These are phyloP conservation scores for Sebastes taczanowskii DNA, from an alignment of 2,797 vertebrate genomes.

Conservation along the genomic window DNA sequence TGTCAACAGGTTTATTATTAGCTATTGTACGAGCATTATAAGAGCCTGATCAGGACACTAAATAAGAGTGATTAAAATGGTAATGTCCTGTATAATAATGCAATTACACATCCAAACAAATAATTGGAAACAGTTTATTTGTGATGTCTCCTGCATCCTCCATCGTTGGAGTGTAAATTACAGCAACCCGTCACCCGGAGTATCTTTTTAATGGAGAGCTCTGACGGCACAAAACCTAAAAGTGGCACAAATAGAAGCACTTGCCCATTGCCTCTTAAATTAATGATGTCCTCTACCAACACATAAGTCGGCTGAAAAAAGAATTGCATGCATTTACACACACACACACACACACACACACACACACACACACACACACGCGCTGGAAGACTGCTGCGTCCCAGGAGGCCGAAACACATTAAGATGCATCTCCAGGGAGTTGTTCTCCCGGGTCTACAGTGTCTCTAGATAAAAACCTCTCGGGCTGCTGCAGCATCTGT, in stretches of 20 bases:
- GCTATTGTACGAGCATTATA: not conserved
- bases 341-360: slow-evolving; percentile 4
- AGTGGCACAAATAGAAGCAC: slow-evolving; percentile 62
- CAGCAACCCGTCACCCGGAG: not conserved
- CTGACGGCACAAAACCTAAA: slow-evolving; percentile 31
- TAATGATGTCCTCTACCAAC: slow-evolving; percentile 53
- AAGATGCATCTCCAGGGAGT: slow-evolving; percentile 36
- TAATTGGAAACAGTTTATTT: not conserved
- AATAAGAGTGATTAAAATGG: not conserved
- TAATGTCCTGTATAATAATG: not conserved
- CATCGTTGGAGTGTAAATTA: not conserved
- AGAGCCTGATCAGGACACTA: not conserved
- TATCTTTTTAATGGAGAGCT: slow-evolving; percentile 25
- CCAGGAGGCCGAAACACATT: slow-evolving; percentile 38
- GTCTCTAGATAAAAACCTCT: slow-evolving; percentile 40
- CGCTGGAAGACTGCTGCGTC: slow-evolving; percentile 17
- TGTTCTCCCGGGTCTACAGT: slow-evolving; percentile 13
- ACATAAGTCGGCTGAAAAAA: slow-evolving; percentile 28
- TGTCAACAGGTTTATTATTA: not conserved
- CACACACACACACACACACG: slow-evolving; percentile 3
- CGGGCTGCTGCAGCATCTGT: slow-evolving; percentile 31
- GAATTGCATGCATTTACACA: slow-evolving; percentile 25
- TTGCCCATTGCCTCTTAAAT: slow-evolving; percentile 57
- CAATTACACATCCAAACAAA: not conserved
- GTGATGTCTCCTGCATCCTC: not conserved